Evolutionary conservation across 2,888 invertebrate species (phyloP).

Genomic region (Tipula lateralis): DNA sequence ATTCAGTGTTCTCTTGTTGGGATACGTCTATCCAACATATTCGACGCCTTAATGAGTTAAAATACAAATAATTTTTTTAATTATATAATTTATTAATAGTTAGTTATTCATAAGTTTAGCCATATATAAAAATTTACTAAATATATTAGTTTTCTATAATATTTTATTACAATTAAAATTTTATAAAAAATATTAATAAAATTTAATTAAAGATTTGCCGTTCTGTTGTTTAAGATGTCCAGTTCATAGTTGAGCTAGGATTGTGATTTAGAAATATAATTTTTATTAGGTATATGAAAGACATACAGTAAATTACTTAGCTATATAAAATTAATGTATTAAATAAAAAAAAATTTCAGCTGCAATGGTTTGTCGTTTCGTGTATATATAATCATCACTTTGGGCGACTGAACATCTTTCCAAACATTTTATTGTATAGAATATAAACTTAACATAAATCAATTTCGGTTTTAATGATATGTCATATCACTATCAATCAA

Average conservation of each 20-base stretch:
- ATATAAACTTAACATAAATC: background rate
- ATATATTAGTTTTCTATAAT: background rate
- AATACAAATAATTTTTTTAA: background rate
- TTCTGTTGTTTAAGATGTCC: background rate
- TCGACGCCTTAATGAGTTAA: no score
- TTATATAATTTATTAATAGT: background rate
- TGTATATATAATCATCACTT: background rate
- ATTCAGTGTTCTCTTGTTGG: no score
- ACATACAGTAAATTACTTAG: background rate
- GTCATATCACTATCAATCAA: background rate
- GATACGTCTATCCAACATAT: no score
- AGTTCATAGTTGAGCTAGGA: background rate
- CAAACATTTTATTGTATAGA: background rate
- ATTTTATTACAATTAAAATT: background rate
- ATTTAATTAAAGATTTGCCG: background rate
- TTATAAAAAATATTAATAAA: background rate
- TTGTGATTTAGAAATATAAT: background rate
- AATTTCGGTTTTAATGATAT: background rate
- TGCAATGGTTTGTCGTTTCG: background rate
- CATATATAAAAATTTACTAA: background rate
- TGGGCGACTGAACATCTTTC: background rate
- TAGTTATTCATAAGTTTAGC: background rate
- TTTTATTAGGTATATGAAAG: background rate
- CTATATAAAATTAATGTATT: background rate
- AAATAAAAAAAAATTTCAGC: background rate